Evolutionary conservation across 2,797 vertebrate genomes (phyloP).

Genomic region (Epinephelus malabaricus): DNA sequence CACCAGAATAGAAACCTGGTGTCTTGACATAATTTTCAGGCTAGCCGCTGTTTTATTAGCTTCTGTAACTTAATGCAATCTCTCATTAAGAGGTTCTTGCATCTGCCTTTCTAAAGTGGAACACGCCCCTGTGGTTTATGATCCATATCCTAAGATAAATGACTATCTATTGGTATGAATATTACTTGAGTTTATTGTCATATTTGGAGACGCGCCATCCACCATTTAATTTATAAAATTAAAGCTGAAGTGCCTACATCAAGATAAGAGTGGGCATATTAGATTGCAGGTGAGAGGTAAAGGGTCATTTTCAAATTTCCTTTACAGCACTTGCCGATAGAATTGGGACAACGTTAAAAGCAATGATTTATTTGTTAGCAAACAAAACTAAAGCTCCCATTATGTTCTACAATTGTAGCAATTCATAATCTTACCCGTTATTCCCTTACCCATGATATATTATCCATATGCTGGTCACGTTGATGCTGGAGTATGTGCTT

Average conservation of each 20-base stretch:
- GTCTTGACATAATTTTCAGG: slow-evolving; percentile 1
- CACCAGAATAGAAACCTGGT: background rate
- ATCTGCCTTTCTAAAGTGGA: slow-evolving; percentile 12
- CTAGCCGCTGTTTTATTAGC: slow-evolving; percentile 3
- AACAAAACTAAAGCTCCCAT: background rate
- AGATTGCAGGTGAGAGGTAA: background rate
- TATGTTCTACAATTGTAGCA: background rate
- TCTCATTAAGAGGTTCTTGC: slow-evolving; percentile 38
- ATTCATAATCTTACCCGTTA: background rate
- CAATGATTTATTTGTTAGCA: background rate
- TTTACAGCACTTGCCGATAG: background rate
- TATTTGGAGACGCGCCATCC: background rate
- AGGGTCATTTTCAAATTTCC: background rate
- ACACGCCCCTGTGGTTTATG: slow-evolving; percentile 19
- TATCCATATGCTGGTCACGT: too few relatives aligned
- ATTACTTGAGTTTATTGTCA: slow-evolving; percentile 4
- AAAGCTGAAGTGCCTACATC: background rate
- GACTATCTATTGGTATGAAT: background rate
- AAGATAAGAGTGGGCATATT: background rate
- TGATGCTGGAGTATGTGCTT: too few relatives aligned
- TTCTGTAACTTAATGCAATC: slow-evolving; percentile 36
- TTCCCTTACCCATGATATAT: too few relatives aligned
- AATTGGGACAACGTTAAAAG: background rate
- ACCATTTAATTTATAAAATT: background rate
- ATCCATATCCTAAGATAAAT: slow-evolving; percentile 5